These are phyloP conservation scores for Eueremaeus valkanovi DNA, from an alignment of 2,888 invertebrate genomes.

Conservation along the genomic window DNA sequence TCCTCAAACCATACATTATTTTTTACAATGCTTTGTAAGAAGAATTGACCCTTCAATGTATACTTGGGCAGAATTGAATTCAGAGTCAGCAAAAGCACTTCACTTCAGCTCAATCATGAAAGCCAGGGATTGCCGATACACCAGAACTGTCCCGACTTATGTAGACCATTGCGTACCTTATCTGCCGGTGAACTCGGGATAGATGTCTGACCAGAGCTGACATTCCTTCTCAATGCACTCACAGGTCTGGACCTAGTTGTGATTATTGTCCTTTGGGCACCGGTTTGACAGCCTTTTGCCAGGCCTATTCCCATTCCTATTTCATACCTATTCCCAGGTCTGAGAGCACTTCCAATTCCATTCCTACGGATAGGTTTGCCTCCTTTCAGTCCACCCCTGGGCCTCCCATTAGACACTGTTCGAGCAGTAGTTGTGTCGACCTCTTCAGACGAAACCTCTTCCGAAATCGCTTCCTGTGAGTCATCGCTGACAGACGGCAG, in stretches of 20 bases:
- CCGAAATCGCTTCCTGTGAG: background rate
- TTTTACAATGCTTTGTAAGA: no score
- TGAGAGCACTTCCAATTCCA: background rate
- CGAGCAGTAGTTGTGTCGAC: background rate
- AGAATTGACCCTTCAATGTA: no score
- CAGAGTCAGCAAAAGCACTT: no score
- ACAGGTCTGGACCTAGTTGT: conserved; percentile 7
- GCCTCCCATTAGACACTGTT: background rate
- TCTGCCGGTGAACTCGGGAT: conserved; percentile 19
- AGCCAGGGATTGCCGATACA: no score
- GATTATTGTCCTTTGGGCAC: background rate
- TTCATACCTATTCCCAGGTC: background rate
- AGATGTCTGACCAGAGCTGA: background rate
- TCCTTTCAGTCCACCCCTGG: conserved; percentile 10
- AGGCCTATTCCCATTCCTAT: background rate
- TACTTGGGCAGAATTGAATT: no score
- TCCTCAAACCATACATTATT: no score
- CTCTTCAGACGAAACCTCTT: background rate
- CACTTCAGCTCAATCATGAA: no score
- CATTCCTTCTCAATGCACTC: background rate
- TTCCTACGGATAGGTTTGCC: no score
- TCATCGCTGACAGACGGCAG: background rate
- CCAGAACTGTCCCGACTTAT: no score
- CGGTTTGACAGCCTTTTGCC: background rate
- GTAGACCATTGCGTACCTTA: background rate